Conservation (phyloP, 2,888 invertebrate genomes). For the Taenaris catops region DNA sequence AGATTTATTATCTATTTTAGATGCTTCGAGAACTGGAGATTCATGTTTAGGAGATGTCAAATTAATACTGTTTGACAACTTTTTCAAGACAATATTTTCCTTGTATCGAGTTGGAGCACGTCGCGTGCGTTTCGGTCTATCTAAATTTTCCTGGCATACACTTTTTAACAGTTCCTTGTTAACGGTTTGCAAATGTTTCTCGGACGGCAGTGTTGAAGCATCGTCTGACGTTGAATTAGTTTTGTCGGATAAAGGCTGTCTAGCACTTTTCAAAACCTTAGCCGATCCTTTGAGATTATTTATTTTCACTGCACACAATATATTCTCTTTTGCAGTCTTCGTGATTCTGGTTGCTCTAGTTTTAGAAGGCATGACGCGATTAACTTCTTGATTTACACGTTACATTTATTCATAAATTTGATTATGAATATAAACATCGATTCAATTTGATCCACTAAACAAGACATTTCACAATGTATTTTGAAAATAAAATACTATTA, state of each 20-base stretch:
- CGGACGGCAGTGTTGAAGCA: slow-evolving; percentile 32
- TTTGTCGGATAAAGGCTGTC: slow-evolving; percentile 59
- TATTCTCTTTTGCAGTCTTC: slow-evolving; percentile 54
- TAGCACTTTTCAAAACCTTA: slow-evolving; percentile 33
- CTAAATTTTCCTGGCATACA: slow-evolving; percentile 14
- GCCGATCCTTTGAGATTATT: slow-evolving; percentile 29
- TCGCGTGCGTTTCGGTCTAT: slow-evolving; percentile 43
- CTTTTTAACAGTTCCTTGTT: slow-evolving; percentile 13
- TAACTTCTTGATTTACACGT: slow-evolving; percentile 1
- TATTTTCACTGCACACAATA: slow-evolving; percentile 24
- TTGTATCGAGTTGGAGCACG: slow-evolving; percentile 46
- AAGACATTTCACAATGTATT: no score
- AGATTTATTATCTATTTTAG: neutral
- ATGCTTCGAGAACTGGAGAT: slow-evolving; percentile 5
- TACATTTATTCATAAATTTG: no score
- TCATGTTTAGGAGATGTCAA: no score
- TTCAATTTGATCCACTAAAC: no score
- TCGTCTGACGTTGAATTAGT: slow-evolving; percentile 67
- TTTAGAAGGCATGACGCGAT: slow-evolving; percentile 60
- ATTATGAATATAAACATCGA: no score
- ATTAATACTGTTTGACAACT: slow-evolving; percentile 36
- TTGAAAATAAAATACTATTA: no score
- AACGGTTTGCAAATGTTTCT: slow-evolving; percentile 26
- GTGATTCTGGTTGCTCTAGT: slow-evolving; percentile 41
- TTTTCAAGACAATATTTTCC: slow-evolving; percentile 37